Percentiles rank a stretch among this genome's conserved stretches.
Evolutionary conservation across 2,888 invertebrate species (phyloP).

Genomic region (Colostygia pectinataria): DNA sequence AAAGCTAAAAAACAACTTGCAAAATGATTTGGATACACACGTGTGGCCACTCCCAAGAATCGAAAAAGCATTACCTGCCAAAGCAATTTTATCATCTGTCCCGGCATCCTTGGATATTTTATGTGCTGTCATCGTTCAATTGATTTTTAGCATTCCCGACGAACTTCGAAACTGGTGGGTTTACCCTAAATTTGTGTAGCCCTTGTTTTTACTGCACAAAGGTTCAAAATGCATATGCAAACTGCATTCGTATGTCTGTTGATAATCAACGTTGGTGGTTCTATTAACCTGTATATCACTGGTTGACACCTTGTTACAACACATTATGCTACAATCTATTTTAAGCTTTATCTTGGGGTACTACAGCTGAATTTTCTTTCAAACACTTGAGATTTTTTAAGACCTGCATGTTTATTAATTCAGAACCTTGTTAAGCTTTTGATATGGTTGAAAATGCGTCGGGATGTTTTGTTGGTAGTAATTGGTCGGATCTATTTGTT

Average conservation of each 20-base stretch:
- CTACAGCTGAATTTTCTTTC: conserved; percentile 19
- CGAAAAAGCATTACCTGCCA: conserved; percentile 40
- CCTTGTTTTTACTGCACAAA: conserved; percentile 35
- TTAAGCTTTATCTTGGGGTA: not conserved
- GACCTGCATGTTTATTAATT: not conserved
- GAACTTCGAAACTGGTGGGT: conserved; percentile 20
- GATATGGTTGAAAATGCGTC: conserved; percentile 25
- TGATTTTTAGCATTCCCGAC: conserved; percentile 46
- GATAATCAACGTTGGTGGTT: conserved; percentile 57
- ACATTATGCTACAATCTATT: conserved; percentile 18
- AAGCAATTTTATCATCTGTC: conserved; percentile 39
- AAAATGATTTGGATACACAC: conserved; percentile 22
- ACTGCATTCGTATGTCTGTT: conserved; percentile 28
- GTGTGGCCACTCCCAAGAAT: conserved; percentile 45
- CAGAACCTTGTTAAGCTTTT: fast-evolving
- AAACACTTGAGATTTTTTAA: not conserved
- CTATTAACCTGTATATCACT: conserved; percentile 68
- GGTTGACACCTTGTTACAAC: conserved; percentile 62
- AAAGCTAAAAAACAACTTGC: not conserved
- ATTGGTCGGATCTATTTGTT: conserved; percentile 30
- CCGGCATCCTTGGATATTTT: conserved; percentile 43
- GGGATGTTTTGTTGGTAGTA: not conserved
- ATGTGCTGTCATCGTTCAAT: conserved; percentile 57
- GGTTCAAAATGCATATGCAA: conserved; percentile 30
- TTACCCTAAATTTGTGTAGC: conserved; percentile 21